phyloP scores from a whole-genome alignment of 2,113 vertebrate species.

The Mus spicilegus region DNA sequence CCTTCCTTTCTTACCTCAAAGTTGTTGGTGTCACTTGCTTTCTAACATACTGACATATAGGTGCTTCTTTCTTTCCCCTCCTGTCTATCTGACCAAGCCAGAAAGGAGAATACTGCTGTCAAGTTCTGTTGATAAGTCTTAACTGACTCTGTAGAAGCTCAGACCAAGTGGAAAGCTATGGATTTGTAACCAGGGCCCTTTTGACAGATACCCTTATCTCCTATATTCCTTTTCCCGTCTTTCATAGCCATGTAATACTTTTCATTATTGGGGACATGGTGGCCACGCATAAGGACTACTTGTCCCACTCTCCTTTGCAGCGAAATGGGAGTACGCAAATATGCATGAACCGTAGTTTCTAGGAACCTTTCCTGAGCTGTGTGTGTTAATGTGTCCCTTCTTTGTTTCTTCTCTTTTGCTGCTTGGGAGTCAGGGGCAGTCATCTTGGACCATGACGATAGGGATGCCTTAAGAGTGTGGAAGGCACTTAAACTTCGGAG shows the following conservation, averaged over 20 bases:
- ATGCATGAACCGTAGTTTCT: fast-evolving
- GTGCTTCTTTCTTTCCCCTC: not conserved
- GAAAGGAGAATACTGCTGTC: not conserved
- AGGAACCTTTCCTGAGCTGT: not conserved
- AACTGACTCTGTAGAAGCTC: not conserved
- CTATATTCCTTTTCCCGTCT: not conserved
- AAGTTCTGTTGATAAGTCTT: not conserved
- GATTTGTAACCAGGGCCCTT: not conserved
- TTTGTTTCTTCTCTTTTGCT: not conserved
- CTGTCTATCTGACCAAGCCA: not conserved
- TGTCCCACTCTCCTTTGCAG: not conserved
- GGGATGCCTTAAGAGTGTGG: not conserved
- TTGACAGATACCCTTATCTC: not conserved
- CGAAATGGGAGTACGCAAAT: not conserved
- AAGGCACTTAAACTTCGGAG: not conserved
- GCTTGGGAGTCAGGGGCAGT: not conserved
- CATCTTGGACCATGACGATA: not conserved
- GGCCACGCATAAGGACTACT: not conserved
- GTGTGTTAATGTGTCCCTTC: not conserved
- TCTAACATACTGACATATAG: not conserved
- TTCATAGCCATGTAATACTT: not conserved
- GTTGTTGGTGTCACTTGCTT: not conserved
- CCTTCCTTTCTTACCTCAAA: not conserved
- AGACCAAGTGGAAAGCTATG: not conserved
- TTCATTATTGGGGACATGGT: not conserved